Evolutionary conservation across 2,797 vertebrate species (phyloP), one percentile per base, ranked within the genome.

Genomic region (Acanthornis magna): DNA sequence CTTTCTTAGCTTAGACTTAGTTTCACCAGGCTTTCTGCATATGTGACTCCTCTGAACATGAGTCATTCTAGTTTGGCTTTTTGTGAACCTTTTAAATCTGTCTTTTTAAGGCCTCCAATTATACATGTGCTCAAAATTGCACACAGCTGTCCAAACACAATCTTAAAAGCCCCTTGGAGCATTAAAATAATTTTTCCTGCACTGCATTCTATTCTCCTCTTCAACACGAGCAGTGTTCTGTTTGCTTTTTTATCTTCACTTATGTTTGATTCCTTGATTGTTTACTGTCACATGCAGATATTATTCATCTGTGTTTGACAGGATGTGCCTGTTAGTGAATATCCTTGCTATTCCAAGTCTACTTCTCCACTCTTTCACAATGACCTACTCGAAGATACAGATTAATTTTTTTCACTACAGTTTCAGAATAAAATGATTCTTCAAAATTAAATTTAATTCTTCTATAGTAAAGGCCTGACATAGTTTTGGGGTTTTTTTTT

Each of bases 71-170:
- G 53, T 62, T 68, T 77, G 86, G 40, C 45, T 90, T 88, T 85
- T 71, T 70, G 73, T 66, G 76, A 93, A 85, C 40, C 40, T 94
- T 89, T 92, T 53, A 93, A 66, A 74, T 53, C 38, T 88, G 65
- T 77, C 53, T 87, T 95, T 89, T 61, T 68, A 89, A 80, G 77
- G 42, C 67, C 61, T 89, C 43, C 22, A 38, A 94, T 88, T 89
- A 78, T 76, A 74, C 50, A 93, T 90, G 50, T 81, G 72, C 54
- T 89, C 55, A 89, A 95, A 94, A 97, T 93, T 94, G 91, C 79
- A 81, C 47, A 81, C 92, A 97, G 96, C 92, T 96, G 96, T 95
- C 70, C 85, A 97, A 97, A 97, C 79, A 95, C 47, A 85, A 76
- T 67, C 53, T 87, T 87, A 85, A 95, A 96, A 94, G 57, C 40